These are phyloP conservation scores for Brotula barbata DNA, from an alignment of 2,797 vertebrate genomes.

Conservation along the genomic window DNA sequence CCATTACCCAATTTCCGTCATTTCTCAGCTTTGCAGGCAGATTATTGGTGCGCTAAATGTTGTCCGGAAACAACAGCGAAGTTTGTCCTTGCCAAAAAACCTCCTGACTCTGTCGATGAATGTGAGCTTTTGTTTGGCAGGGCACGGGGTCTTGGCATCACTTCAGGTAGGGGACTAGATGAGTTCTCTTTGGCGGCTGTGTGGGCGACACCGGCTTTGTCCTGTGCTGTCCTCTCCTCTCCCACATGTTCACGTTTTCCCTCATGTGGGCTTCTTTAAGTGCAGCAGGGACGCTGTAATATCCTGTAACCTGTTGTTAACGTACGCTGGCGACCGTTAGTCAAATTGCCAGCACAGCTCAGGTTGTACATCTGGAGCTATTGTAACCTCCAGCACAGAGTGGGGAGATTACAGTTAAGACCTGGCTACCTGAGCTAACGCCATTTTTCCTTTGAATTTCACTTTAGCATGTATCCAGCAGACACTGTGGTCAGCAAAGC, in stretches of 20 bases:
- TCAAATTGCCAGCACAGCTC: conserved; percentile 36
- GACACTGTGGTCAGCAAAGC: conserved; percentile 98
- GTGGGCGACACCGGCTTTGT: conserved; percentile 70
- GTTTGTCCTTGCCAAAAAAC: conserved; percentile 60
- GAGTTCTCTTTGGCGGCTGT: conserved; percentile 63
- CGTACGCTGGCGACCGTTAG: conserved; percentile 53
- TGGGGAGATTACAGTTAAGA: conserved; percentile 55
- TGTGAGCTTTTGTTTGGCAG: conserved; percentile 72
- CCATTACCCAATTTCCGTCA: conserved; percentile 58
- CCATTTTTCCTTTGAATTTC: conserved; percentile 44
- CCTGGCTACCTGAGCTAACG: conserved; percentile 50
- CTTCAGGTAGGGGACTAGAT: conserved; percentile 65
- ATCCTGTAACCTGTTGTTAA: conserved; percentile 38
- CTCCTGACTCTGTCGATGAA: conserved; percentile 67
- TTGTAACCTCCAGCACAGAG: conserved; percentile 49
- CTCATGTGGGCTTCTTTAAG: conserved; percentile 68
- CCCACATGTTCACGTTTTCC: conserved; percentile 69
- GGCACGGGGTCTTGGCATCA: conserved; percentile 65
- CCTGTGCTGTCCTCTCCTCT: conserved; percentile 69
- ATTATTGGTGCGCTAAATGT: conserved; percentile 64
- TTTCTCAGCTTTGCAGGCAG: conserved; percentile 60
- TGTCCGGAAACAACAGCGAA: conserved; percentile 69
- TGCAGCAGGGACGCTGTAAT: conserved; percentile 45
- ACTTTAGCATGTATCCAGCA: conserved; percentile 93
- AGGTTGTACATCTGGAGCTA: conserved; percentile 53